Conservation (phyloP, 2,797 vertebrate species). For the Poecilia wingei region DNA sequence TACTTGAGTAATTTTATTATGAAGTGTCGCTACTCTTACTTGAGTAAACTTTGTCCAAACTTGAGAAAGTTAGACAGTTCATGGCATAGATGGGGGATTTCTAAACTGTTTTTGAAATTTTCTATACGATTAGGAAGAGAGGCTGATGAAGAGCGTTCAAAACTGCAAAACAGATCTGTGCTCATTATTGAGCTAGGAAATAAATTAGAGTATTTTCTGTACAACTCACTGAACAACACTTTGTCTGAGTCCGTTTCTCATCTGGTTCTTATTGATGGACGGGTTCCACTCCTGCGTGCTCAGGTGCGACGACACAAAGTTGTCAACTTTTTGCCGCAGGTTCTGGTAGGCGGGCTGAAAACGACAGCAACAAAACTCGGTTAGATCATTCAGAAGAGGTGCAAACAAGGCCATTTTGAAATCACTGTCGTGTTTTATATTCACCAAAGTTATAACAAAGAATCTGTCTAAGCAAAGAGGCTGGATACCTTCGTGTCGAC, state of each 20-base stretch:
- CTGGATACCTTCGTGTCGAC: conserved; percentile 94
- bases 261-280: conserved; percentile 97
- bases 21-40: not conserved
- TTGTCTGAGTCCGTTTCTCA: conserved; percentile 92
- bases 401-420: not conserved
- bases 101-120: not conserved
- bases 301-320: conserved; percentile 93
- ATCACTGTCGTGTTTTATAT: too few species aligned
- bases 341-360: conserved; percentile 95
- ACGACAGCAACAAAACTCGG: conserved; percentile 11
- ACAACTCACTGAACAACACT: conserved; percentile 93
- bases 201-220: not conserved
- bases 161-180: not conserved
- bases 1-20: not conserved
- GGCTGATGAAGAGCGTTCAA: not conserved
- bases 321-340: conserved; percentile 96
- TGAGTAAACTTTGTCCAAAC: not conserved
- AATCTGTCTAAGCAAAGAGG: not conserved
- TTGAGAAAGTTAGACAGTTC: not conserved
- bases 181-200: not conserved
- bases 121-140: not conserved
- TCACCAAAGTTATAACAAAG: not conserved
- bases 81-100: not conserved
- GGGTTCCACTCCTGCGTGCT: conserved; percentile 98
- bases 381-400: not conserved